Percentiles rank a stretch among this genome's conserved stretches.
These are phyloP conservation scores for Nudaria mundana DNA, from an alignment of 2,888 invertebrate genomes.

Conservation along the genomic window DNA sequence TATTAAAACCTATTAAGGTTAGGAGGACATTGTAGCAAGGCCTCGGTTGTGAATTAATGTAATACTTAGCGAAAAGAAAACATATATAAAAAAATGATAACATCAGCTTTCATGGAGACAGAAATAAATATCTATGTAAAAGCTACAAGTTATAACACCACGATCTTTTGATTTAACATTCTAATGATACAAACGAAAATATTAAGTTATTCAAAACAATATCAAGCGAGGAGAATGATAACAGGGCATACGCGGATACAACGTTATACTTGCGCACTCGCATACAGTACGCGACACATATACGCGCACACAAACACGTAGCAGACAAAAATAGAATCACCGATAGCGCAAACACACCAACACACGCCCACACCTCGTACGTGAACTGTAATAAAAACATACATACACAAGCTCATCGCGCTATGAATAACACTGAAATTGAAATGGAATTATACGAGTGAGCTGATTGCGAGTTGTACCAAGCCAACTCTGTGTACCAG, in stretches of 20 bases:
- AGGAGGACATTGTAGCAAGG: too few species aligned
- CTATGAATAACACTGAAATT: constrained; percentile 71
- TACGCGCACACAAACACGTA: constrained; percentile 49
- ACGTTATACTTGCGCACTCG: constrained; percentile 41
- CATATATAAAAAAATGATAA: too few species aligned
- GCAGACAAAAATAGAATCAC: constrained; percentile 66
- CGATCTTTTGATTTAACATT: constrained; percentile 11
- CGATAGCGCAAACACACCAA: constrained; percentile 79
- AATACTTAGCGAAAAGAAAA: too few species aligned
- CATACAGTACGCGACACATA: constrained; percentile 29
- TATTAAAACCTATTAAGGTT: too few species aligned
- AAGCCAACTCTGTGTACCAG: constrained; percentile 10
- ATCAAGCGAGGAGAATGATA: constrained; percentile 67
- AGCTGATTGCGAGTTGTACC: constrained; percentile 42
- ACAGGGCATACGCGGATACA: constrained; percentile 70
- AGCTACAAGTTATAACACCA: constrained; percentile 5
- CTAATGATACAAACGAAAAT: constrained; percentile 28
- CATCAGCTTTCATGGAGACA: too few species aligned
- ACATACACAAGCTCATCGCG: constrained; percentile 59
- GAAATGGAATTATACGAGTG: constrained; percentile 64
- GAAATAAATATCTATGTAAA: background rate
- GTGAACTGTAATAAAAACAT: constrained; percentile 78
- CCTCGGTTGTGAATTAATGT: too few species aligned
- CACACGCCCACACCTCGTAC: constrained; percentile 75
- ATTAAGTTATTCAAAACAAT: constrained; percentile 54